Base-by-base conservation (phyloP, 2,113 vertebrate genomes). In the Eublepharis macularius region DNA sequence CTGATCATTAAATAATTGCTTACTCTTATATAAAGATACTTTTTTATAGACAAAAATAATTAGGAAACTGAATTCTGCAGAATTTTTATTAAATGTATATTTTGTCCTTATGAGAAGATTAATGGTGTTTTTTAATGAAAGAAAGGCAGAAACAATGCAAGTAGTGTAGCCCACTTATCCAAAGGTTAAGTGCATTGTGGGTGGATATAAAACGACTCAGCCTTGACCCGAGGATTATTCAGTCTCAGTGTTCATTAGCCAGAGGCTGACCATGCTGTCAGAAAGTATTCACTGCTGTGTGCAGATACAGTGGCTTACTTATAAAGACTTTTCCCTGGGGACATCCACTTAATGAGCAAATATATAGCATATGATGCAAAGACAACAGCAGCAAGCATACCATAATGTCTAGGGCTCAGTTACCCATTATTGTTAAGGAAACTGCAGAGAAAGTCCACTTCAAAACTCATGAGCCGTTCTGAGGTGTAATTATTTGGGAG, bases 221-320 rank as follows among this genome's bases (percentile, higher is more conserved):
- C 83, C 65, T 76, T 94, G 93, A 94, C 93, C 93, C 85, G 34
- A 93, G 82, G 74, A 92, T 93, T 91, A 89, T 92, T 93, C 82
- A 90, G 85, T 89, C 87, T 89, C 89, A 90, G 82, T 92, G 84
- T 84, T 94, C 93, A 92, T 95, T 94, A 94, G 79, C 80, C 45
- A 85, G 70, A 90, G 85, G 80, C 76, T 91, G 92, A 84, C 82
- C 74, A 85, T 45, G 87, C 87, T 87, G 90, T 90, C 92, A 94
- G 60, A 89, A 76, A 9, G 69, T 87, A 73, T 92, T 94, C 87
- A 54, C 77, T 83, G 76, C 85, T 90, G 60, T 72, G 24, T 81
- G 65, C 75, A 83, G 84, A 91, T 87, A 87, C 82, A 45, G 87
- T 82, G 85, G 88, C 73, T 91, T 87, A 43, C 34, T 93, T 34